phyloP scores from a whole-genome alignment of 2,113 vertebrate species.

The Istiophorus platypterus region DNA sequence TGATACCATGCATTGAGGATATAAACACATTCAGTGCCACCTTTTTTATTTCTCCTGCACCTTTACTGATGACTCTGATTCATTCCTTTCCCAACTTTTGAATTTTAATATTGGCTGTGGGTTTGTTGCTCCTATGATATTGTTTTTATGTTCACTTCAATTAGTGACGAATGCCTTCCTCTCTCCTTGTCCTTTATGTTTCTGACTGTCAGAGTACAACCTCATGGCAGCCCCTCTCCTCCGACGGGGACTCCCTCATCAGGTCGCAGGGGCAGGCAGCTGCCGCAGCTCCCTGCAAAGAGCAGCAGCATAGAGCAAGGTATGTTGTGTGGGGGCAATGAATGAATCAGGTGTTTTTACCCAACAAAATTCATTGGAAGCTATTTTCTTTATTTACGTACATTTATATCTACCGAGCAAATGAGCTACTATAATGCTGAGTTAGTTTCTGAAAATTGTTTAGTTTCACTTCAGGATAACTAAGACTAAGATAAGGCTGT shows the following conservation, averaged over 20 bases:
- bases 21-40: slow-evolving; percentile 27
- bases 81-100: slow-evolving; percentile 23
- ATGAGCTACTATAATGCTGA: not conserved
- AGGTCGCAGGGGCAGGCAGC: slow-evolving; percentile 92
- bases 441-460: not conserved
- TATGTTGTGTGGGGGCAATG: slow-evolving; percentile 67
- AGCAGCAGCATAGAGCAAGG: slow-evolving; percentile 97
- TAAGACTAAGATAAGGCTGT: not conserved
- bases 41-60: slow-evolving; percentile 1
- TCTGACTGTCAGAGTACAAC: slow-evolving; percentile 85
- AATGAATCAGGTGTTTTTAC: not conserved
- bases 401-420: not conserved
- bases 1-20: slow-evolving; percentile 5
- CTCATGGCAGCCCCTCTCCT: slow-evolving; percentile 88
- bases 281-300: slow-evolving; percentile 94
- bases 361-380: not conserved
- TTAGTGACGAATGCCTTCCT: not conserved
- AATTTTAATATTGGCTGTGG: slow-evolving; percentile 5
- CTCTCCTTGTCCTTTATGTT: slow-evolving; percentile 52
- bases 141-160: not conserved
- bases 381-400: not conserved
- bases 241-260: slow-evolving; percentile 87
- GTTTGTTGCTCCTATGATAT: slow-evolving; percentile 10
- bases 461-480: not conserved
- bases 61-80: not conserved